Evolutionary conservation across 2,797 vertebrate species (phyloP).

Genomic region (Argya squamiceps): DNA sequence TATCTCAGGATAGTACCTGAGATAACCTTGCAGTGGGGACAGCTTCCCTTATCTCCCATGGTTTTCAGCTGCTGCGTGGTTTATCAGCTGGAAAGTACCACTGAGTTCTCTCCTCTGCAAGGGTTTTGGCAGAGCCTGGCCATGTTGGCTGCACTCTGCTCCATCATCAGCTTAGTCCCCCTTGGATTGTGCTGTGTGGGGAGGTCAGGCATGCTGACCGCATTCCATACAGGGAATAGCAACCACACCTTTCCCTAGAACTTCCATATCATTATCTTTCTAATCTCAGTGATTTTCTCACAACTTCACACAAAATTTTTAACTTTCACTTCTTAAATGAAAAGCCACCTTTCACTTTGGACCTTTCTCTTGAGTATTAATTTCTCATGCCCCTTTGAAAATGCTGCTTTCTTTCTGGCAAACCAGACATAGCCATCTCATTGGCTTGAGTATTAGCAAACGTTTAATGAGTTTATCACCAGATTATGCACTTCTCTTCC

Average conservation of each 20-base stretch:
- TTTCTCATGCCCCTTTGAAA: neutral
- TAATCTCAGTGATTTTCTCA: neutral
- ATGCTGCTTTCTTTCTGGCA: neutral
- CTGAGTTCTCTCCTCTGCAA: neutral
- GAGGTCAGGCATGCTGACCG: rapidly evolving
- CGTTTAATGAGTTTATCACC: neutral
- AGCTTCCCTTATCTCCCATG: neutral
- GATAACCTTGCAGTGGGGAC: neutral
- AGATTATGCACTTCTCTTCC: neutral
- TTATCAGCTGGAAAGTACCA: neutral
- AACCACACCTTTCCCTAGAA: rapidly evolving
- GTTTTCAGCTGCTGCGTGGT: neutral
- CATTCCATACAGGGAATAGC: rapidly evolving
- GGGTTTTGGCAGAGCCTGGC: neutral
- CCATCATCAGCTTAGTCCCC: neutral
- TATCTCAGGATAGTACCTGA: neutral
- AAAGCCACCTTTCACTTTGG: neutral
- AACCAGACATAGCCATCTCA: neutral
- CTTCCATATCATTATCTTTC: neutral
- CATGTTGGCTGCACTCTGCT: neutral
- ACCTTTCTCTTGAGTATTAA: neutral
- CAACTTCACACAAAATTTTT: neutral
- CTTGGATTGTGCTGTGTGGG: rapidly evolving
- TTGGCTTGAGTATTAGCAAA: neutral
- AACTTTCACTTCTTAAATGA: neutral